Base-by-base conservation (phyloP, 2,113 vertebrate species). In the Mustelus asterias region DNA sequence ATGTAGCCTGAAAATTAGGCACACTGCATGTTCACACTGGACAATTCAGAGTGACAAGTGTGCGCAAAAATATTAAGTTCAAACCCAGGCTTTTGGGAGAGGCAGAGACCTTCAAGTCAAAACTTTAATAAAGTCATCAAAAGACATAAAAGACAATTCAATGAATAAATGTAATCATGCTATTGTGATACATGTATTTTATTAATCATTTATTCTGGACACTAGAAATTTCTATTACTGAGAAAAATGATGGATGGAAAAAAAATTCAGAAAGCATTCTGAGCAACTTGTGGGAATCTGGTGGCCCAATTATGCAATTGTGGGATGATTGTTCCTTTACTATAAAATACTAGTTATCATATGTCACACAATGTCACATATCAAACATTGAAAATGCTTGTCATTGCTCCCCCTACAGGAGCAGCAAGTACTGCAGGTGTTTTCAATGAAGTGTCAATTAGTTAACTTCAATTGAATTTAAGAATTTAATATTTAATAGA, bases 151-250 rank as follows among this genome's bases (percentile, higher is more conserved):
- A 90, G 20, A 86, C 44, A 90, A 90, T 37, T 65, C 58, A 92
- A n/a, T 65, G 60, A 92, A 65, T 92, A 65, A 92, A 65, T 37
- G 60, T 92, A 65, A 65, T n/a, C 89, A 65, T 37, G 58, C 58
- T 65, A 20, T 65, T 37, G 26, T 92, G 60, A 92, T 92, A 41
- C 60, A 33, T 65, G 60, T 92, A 22, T 92, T 90, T 58, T 90
- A 76, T 92, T 63, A 92, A 65, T 92, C 60, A 65, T 92, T 92
- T 92, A 65, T 92, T 92, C 65, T 65, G 33, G 89, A 20, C 60
- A 37, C 60, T n/a, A 65, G 29, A 92, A 65, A 65, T 37, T 92
- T 92, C 33, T 20, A 7, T 92, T 65, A 92, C 60, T 92, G 60
- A 92, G 89, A 92, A 92, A 65, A 92, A 37, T 92, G 18, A 60